phyloP scores from a whole-genome alignment of 1,140 invertebrate genomes.

The Drosophila melanogaster region DNA sequence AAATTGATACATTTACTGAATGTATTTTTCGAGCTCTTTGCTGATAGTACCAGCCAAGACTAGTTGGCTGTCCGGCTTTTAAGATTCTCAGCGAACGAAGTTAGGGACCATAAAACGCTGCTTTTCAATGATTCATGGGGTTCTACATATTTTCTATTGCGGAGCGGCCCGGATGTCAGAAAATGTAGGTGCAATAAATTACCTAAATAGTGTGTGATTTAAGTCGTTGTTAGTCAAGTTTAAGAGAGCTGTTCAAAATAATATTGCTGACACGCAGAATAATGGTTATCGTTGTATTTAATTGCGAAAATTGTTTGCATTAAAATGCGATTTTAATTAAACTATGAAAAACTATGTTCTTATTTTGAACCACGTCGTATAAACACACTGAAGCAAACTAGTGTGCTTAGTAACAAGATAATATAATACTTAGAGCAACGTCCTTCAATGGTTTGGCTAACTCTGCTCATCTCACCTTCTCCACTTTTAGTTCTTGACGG shows the following conservation, averaged over 20 bases:
- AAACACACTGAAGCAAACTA: too few relatives aligned
- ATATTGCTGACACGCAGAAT: too few relatives aligned
- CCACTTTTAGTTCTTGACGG: not conserved
- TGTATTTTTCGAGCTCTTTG: constrained; percentile 15
- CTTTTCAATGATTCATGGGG: constrained; percentile 11
- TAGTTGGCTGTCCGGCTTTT: constrained; percentile 9
- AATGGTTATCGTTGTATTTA: too few relatives aligned
- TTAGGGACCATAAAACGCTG: constrained; percentile 14
- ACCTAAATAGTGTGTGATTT: not conserved
- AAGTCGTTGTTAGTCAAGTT: not conserved
- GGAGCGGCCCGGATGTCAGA: too few relatives aligned
- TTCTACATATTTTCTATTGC: not conserved
- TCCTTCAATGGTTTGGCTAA: not conserved
- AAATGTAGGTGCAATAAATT: constrained; percentile 3
- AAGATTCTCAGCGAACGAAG: constrained; percentile 2
- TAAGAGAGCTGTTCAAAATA: not conserved
- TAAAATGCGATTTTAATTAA: too few relatives aligned
- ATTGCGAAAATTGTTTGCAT: too few relatives aligned
- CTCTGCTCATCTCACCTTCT: not conserved
- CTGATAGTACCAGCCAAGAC: not conserved
- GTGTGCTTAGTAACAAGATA: too few relatives aligned
- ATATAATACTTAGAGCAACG: too few relatives aligned
- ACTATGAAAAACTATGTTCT: too few relatives aligned
- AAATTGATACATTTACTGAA: constrained; percentile 70
- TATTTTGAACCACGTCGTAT: too few relatives aligned